These are phyloP conservation scores for Bubo bubo DNA, from an alignment of 2,113 vertebrate genomes.

Conservation along the genomic window DNA sequence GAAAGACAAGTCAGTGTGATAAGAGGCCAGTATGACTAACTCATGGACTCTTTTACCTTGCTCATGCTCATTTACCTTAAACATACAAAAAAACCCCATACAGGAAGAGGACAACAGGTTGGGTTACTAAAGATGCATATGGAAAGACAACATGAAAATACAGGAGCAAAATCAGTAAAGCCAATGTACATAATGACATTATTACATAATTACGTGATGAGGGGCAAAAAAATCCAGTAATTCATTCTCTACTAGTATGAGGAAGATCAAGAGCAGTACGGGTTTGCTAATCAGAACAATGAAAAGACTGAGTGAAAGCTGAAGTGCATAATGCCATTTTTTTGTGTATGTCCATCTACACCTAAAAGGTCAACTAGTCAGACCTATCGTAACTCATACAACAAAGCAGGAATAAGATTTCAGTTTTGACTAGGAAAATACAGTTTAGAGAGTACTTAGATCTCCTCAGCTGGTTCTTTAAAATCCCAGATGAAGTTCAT, in stretches of 20 bases:
- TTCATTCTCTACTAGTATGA: not conserved
- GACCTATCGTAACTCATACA: not conserved
- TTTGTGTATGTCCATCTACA: not conserved
- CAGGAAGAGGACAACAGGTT: not conserved
- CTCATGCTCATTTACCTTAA: not conserved
- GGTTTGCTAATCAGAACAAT: not conserved
- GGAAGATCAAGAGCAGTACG: not conserved
- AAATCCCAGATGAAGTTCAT: not conserved
- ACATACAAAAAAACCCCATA: not conserved
- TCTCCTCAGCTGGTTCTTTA: not conserved
- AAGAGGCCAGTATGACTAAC: not conserved
- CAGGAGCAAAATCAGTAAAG: not conserved
- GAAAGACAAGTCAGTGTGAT: not conserved
- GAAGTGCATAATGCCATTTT: not conserved
- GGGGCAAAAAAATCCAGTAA: not conserved
- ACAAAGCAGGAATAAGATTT: not conserved
- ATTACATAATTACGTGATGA: not conserved
- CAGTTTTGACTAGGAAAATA: not conserved
- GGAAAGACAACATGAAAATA: not conserved
- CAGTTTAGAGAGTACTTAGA: not conserved
- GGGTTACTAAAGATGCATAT: not conserved
- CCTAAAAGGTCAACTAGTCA: not conserved
- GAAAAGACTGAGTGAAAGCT: not conserved
- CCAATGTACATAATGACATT: not conserved
- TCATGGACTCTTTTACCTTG: not conserved